These are phyloP conservation scores for Rhinogobius similis DNA, from an alignment of 2,113 vertebrate species.

Conservation along the genomic window DNA sequence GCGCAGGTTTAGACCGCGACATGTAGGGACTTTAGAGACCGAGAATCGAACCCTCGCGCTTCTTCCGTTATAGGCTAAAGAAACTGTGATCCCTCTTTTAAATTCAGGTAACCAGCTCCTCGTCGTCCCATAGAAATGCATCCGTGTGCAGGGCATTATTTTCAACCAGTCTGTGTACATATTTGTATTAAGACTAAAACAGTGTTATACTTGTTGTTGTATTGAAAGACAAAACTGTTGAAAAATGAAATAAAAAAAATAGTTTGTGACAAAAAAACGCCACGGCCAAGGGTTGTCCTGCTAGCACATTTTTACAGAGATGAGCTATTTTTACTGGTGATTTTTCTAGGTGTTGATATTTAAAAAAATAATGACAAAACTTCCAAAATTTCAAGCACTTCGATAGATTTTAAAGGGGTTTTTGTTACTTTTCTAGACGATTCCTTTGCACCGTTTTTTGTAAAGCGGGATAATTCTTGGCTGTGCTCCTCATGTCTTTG, in stretches of 20 bases:
- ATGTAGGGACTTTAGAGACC: conserved; percentile 20
- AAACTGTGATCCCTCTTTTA: conserved; percentile 77
- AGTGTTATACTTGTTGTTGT: conserved; percentile 79
- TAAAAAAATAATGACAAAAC: conserved; percentile 65
- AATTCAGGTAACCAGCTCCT: conserved; percentile 75
- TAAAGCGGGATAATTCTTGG: conserved; percentile 80
- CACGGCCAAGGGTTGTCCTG: conserved; percentile 81
- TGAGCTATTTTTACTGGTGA: conserved; percentile 83
- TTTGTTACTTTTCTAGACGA: conserved; percentile 79
- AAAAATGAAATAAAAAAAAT: conserved; percentile 47
- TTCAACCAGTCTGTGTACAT: conserved; percentile 78
- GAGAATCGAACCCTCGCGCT: conserved; percentile 45
- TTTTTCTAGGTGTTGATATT: conserved; percentile 79
- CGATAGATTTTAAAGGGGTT: conserved; percentile 73
- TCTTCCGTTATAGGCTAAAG: conserved; percentile 43
- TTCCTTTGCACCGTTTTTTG: conserved; percentile 79
- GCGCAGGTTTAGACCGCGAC: too few relatives aligned
- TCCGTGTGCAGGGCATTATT: conserved; percentile 81
- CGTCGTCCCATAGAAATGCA: conserved; percentile 59
- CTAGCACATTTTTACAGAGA: conserved; percentile 82
- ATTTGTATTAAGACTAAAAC: conserved; percentile 77
- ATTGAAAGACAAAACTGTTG: conserved; percentile 59
- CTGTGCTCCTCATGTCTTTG: conserved; percentile 68
- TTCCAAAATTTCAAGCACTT: conserved; percentile 78
- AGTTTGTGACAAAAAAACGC: conserved; percentile 63